These are phyloP conservation scores for Romanomermis culicivorax DNA, from an alignment of 2,888 invertebrate genomes.

Conservation along the genomic window DNA sequence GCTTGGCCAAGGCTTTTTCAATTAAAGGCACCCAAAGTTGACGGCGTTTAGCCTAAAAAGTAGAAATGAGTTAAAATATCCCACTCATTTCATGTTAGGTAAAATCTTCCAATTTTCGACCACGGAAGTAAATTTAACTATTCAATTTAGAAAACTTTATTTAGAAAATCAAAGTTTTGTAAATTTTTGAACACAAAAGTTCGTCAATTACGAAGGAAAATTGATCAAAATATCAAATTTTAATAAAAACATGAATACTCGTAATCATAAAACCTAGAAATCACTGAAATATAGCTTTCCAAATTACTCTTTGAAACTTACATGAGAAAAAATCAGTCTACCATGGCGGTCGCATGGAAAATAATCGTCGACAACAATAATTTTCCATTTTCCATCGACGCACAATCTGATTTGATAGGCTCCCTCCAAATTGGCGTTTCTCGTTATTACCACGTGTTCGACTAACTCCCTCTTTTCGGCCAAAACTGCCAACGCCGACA, in stretches of 20 bases:
- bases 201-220: no score
- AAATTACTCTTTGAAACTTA: no score
- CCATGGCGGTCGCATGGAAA: slow-evolving; percentile 69
- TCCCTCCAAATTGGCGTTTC: slow-evolving; percentile 49
- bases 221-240: no score
- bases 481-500: slow-evolving; percentile 80
- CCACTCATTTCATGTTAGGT: background rate
- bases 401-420: slow-evolving; percentile 45
- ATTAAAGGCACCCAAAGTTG: slow-evolving; percentile 95
- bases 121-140: no score
- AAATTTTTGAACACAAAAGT: no score
- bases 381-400: slow-evolving; percentile 89
- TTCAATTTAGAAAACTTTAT: no score
- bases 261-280: no score
- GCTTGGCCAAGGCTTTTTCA: slow-evolving; percentile 92
- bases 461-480: slow-evolving; percentile 84
- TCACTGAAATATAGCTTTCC: no score
- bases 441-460: slow-evolving; percentile 62
- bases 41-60: slow-evolving; percentile 15
- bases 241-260: no score
- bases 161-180: no score
- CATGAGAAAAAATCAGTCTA: slow-evolving; percentile 65
- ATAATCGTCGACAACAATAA: slow-evolving; percentile 80
- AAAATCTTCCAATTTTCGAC: no score
- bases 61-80: slow-evolving; percentile 10